phyloP scores from a whole-genome alignment of 1,140 invertebrate genomes.

The Colletes gigas region DNA sequence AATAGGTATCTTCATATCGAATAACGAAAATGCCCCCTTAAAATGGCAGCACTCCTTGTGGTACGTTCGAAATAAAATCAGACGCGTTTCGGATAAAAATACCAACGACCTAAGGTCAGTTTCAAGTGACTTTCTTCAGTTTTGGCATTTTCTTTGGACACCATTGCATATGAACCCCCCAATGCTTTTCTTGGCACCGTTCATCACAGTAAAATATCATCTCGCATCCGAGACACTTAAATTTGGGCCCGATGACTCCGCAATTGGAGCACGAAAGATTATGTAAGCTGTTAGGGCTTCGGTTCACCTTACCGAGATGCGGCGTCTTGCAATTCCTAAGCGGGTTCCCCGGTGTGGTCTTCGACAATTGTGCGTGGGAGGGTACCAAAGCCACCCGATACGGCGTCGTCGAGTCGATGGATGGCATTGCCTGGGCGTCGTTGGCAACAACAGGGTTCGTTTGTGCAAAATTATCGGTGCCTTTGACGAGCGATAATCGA shows the following conservation, averaged over 20 bases:
- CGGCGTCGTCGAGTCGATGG: slow-evolving; percentile 2
- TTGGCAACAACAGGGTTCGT: not conserved
- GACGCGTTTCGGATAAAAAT: no score
- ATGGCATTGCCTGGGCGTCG: not conserved
- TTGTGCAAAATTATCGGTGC: slow-evolving; percentile 33
- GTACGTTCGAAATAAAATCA: not conserved
- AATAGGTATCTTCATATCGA: no score
- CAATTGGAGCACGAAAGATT: slow-evolving; percentile 69
- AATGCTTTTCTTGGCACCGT: slow-evolving; percentile 74
- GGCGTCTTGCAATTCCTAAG: slow-evolving; percentile 69
- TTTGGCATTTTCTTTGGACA: slow-evolving; percentile 78
- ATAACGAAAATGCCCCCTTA: not conserved
- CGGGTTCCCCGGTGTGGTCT: not conserved
- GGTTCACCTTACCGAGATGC: slow-evolving; percentile 69
- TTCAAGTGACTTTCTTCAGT: slow-evolving; percentile 71
- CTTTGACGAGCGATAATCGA: slow-evolving; percentile 21
- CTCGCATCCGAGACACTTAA: slow-evolving; percentile 76
- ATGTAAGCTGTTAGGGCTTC: slow-evolving; percentile 50
- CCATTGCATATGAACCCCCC: slow-evolving; percentile 70
- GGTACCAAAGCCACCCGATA: not conserved
- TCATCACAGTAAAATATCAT: slow-evolving; percentile 74
- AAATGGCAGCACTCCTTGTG: not conserved
- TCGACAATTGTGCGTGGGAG: not conserved
- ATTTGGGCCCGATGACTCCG: slow-evolving; percentile 61
- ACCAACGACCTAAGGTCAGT: not conserved